Evolutionary conservation across 2,797 vertebrate genomes (phyloP).

Genomic region (Galago senegalensis): DNA sequence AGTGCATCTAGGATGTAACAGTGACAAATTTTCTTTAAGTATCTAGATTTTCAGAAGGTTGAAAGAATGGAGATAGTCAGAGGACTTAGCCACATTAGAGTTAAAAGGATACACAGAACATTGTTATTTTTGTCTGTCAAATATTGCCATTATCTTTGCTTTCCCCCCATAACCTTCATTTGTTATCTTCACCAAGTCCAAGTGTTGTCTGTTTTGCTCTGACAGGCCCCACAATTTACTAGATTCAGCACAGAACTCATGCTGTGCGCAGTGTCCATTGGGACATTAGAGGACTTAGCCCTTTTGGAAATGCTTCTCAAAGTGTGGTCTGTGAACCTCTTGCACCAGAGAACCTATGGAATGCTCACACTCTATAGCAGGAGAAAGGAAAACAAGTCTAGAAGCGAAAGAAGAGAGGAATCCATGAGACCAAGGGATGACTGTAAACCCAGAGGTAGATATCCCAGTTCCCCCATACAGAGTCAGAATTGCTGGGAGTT

Average conservation of each 20-base stretch:
- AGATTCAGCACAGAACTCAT: neutral
- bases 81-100: neutral
- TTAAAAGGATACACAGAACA: neutral
- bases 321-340: neutral
- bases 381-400: neutral
- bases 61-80: neutral
- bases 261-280: no score
- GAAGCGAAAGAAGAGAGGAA: neutral
- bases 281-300: neutral
- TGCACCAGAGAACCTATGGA: neutral
- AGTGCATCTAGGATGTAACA: neutral
- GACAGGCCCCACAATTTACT: neutral
- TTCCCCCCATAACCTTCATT: neutral
- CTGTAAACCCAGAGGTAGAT: neutral
- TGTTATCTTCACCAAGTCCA: neutral
- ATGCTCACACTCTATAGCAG: neutral
- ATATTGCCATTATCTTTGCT: neutral
- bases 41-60: neutral
- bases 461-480: neutral
- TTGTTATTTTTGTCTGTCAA: neutral
- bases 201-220: neutral
- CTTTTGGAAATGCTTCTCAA: neutral
- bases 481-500: neutral
- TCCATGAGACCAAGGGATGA: neutral
- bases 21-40: neutral